A percentile compares a stretch with the other conserved stretches of the same genome.
phyloP scores from a whole-genome alignment of 2,797 vertebrate species.

The Craterocephalus amniculus region DNA sequence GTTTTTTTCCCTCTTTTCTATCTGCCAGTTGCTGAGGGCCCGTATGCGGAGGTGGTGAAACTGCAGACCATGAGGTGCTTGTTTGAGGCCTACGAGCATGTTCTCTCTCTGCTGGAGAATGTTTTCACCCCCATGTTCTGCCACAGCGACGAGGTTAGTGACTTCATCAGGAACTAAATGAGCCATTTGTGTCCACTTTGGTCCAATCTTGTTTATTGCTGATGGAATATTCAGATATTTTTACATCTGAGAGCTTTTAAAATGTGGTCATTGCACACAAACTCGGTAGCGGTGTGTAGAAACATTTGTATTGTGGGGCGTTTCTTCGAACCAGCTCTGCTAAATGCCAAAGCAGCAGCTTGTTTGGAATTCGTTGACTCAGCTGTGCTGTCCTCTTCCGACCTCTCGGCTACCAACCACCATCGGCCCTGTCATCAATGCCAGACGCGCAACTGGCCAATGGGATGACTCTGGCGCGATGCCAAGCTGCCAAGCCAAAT shows the following conservation, averaged over 20 bases:
- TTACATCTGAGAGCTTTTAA: not conserved
- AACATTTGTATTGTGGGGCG: not conserved
- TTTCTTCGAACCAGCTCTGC: not conserved
- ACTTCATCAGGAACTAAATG: not conserved
- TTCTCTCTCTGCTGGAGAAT: constrained; percentile 94
- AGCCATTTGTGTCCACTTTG: not conserved
- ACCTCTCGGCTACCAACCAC: constrained; percentile 48
- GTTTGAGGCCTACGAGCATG: constrained; percentile 97
- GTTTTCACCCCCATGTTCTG: constrained; percentile 99
- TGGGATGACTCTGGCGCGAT: constrained; percentile 52
- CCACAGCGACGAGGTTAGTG: constrained; percentile 93
- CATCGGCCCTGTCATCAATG: constrained; percentile 48
- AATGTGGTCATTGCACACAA: not conserved
- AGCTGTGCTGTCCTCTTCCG: constrained; percentile 33
- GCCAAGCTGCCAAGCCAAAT: constrained; percentile 71
- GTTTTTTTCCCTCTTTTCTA: not conserved
- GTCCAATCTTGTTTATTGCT: not conserved
- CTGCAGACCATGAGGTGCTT: constrained; percentile 97
- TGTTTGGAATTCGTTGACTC: constrained; percentile 30
- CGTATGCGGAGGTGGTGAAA: constrained; percentile 91
- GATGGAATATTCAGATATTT: not conserved
- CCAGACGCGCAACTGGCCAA: constrained; percentile 57
- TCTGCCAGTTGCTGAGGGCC: constrained; percentile 90
- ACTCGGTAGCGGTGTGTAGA: not conserved
- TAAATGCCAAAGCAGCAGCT: constrained; percentile 15